Evolutionary conservation across 2,113 vertebrate species (phyloP).

Genomic region (Equus przewalskii): DNA sequence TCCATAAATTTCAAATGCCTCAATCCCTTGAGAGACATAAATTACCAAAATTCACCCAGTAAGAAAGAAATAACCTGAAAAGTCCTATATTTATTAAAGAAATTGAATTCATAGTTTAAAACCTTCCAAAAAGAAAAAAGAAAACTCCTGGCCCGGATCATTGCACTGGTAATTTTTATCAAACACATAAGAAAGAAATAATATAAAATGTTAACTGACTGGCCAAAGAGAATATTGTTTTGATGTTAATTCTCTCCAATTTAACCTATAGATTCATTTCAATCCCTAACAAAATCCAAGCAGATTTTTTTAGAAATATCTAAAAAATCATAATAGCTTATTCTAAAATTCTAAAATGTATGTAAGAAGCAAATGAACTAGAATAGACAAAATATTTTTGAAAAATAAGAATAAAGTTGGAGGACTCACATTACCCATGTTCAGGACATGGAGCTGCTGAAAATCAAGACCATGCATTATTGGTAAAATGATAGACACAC

Average conservation of each 20-base stretch:
- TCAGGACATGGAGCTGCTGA: not conserved
- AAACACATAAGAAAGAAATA: not conserved
- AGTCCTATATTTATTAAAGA: not conserved
- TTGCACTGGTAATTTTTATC: not conserved
- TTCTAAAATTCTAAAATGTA: constrained; percentile 1
- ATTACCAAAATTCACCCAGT: not conserved
- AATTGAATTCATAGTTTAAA: not conserved
- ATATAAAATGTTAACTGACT: not conserved
- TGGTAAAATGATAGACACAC: not conserved
- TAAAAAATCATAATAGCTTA: not conserved
- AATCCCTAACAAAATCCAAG: not conserved
- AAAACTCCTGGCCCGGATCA: not conserved
- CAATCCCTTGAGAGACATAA: not conserved
- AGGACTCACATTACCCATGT: not conserved
- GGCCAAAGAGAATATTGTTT: not conserved
- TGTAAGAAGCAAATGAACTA: not conserved
- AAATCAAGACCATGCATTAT: not conserved
- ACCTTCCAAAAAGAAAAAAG: not conserved
- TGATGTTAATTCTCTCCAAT: not conserved
- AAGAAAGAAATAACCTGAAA: not conserved
- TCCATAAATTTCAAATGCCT: not conserved
- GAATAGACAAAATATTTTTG: not conserved
- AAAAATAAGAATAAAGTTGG: not conserved
- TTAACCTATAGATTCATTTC: not conserved
- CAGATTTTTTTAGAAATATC: not conserved